Conservation (phyloP, 2,113 vertebrate genomes). For the Corythaeola cristata region DNA sequence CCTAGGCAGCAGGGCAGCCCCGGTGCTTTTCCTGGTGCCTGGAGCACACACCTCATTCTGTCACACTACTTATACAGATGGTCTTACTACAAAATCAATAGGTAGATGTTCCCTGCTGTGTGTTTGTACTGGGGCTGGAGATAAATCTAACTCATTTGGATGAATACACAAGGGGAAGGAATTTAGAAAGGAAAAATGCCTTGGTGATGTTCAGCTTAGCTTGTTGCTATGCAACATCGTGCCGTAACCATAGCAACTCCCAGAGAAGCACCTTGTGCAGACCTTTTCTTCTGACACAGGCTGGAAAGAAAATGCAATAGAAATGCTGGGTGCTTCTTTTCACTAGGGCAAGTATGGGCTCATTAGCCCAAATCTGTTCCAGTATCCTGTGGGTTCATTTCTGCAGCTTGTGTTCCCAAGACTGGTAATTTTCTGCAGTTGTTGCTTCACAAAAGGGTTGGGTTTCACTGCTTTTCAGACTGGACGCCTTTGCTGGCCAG, state of each 20-base stretch:
- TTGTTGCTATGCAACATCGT: slow-evolving; percentile 76
- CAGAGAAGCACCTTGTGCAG: background rate
- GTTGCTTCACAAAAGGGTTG: background rate
- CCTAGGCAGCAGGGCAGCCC: background rate
- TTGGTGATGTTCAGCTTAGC: slow-evolving; percentile 57
- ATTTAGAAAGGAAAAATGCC: background rate
- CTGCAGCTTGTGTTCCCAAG: background rate
- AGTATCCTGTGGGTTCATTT: background rate
- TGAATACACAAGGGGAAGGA: slow-evolving; percentile 19
- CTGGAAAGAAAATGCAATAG: background rate
- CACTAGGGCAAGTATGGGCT: background rate
- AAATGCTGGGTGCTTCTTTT: background rate
- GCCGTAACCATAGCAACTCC: slow-evolving; percentile 71
- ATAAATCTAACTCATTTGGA: slow-evolving; percentile 49
- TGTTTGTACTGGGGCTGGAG: slow-evolving; percentile 37
- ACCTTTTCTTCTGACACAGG: background rate
- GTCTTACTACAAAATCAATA: background rate
- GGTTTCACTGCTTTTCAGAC: background rate
- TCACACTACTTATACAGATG: background rate
- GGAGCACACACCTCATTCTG: background rate
- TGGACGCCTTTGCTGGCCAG: background rate
- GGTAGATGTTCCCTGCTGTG: background rate
- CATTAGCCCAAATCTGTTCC: background rate
- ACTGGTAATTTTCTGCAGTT: background rate
- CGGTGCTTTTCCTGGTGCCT: background rate